These are phyloP conservation scores for Parnassius mnemosyne DNA, from an alignment of 2,888 invertebrate genomes.

Conservation along the genomic window DNA sequence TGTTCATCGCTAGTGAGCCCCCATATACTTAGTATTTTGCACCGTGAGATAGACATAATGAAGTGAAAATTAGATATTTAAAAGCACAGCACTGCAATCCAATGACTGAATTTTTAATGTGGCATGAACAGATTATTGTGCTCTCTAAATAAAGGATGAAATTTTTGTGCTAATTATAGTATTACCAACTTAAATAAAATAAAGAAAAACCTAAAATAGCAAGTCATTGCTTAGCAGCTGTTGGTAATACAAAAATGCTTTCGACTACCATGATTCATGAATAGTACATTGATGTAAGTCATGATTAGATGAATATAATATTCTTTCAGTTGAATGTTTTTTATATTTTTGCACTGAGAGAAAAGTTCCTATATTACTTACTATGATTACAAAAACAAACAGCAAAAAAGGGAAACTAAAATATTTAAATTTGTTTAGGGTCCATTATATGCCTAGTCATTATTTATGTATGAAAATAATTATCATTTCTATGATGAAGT, in stretches of 20 bases:
- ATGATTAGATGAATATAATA: constrained; percentile 40
- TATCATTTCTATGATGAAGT: constrained; percentile 58
- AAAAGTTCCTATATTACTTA: constrained; percentile 75
- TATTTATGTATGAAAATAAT: constrained; percentile 69
- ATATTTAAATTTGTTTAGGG: constrained; percentile 57
- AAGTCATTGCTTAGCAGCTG: constrained; percentile 59
- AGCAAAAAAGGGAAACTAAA: constrained; percentile 35
- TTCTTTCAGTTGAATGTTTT: constrained; percentile 38
- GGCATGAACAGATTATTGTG: constrained; percentile 25
- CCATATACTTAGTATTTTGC: constrained; percentile 61
- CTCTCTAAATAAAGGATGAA: constrained; percentile 40
- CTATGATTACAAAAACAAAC: constrained; percentile 44
- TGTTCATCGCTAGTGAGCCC: constrained; percentile 58
- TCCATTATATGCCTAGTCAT: constrained; percentile 77
- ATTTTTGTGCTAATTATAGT: constrained; percentile 57
- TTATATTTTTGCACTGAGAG: constrained; percentile 68
- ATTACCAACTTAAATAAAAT: constrained; percentile 60
- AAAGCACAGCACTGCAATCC: constrained; percentile 25
- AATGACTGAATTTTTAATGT: constrained; percentile 22
- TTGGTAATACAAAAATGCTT: constrained; percentile 60
- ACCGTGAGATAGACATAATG: constrained; percentile 72
- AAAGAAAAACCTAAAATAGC: constrained; percentile 49
- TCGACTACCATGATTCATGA: constrained; percentile 44
- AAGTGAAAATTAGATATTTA: constrained; percentile 46
- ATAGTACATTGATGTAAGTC: constrained; percentile 46